Conservation (phyloP, 2,797 vertebrate genomes). For the Siniperca undulata region DNA sequence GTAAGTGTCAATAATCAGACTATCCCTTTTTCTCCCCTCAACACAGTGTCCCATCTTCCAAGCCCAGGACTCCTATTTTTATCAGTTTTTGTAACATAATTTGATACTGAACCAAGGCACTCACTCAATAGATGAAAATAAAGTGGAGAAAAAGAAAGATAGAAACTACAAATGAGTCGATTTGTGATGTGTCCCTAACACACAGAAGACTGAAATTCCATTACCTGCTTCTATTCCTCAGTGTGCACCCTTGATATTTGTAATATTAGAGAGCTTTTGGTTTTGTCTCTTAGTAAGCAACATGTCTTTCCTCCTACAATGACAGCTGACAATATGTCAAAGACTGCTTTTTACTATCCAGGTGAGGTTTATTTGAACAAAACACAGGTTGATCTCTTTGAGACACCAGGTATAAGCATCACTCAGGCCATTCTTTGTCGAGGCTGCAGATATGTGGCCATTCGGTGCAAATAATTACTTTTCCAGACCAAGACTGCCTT, state of each 20-base stretch:
- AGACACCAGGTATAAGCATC: conserved; percentile 23
- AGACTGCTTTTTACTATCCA: conserved; percentile 11
- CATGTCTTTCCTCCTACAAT: conserved; percentile 12
- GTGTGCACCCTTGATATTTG: conserved; percentile 56
- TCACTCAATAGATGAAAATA: conserved; percentile 60
- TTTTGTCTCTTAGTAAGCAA: conserved; percentile 17
- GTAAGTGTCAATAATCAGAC: conserved; percentile 37
- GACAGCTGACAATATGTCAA: conserved; percentile 35
- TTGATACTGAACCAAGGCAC: conserved; percentile 76
- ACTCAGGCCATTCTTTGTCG: conserved; percentile 14
- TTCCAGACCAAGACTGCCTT: conserved; percentile 19
- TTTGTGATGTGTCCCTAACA: conserved; percentile 52
- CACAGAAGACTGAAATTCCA: conserved; percentile 63
- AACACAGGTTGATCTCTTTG: conserved; percentile 8
- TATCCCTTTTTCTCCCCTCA: conserved; percentile 37
- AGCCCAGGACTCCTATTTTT: conserved; percentile 42
- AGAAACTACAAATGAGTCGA: conserved; percentile 53
- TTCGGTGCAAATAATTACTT: conserved; percentile 48
- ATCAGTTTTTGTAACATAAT: conserved; percentile 73
- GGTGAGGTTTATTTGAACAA: conserved; percentile 44
- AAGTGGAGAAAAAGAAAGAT: conserved; percentile 53
- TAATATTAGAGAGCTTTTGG: conserved; percentile 25
- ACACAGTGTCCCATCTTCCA: conserved; percentile 33
- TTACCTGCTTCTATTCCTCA: conserved; percentile 68
- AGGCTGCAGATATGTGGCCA: conserved; percentile 9